Evolutionary conservation across 1,140 invertebrate species (phyloP).

Genomic region (Contarinia nasturtii): DNA sequence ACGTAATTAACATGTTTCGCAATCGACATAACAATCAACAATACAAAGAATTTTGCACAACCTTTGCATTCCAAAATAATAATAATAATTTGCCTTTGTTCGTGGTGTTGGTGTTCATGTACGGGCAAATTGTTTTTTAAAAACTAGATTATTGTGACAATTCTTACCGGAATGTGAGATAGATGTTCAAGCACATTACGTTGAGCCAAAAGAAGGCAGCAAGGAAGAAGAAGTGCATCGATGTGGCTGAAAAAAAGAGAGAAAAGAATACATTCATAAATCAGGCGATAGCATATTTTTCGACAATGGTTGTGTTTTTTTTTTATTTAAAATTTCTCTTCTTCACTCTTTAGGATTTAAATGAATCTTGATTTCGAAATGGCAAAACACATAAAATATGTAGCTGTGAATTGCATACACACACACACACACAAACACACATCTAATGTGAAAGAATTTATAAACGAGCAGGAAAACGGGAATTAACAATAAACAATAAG

Average conservation of each 20-base stretch:
- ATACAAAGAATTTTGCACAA: too few species aligned
- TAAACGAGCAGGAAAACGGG: not conserved
- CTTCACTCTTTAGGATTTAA: too few species aligned
- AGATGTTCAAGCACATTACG: conserved; percentile 90
- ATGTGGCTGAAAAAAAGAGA: conserved; percentile 44
- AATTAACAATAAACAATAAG: too few species aligned
- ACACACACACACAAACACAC: not conserved
- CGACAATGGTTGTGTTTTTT: too few species aligned
- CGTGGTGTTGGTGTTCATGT: not conserved
- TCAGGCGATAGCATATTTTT: too few species aligned
- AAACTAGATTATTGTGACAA: too few species aligned
- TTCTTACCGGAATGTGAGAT: conserved; percentile 72
- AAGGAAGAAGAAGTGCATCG: conserved; percentile 84
- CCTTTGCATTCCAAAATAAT: not conserved
- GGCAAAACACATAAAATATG: too few species aligned
- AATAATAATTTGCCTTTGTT: too few species aligned
- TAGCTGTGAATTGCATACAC: too few species aligned
- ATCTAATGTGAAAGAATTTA: not conserved
- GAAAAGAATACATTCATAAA: conserved; percentile 8
- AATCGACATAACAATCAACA: not conserved
- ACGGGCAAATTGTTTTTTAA: not conserved
- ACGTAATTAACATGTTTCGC: not conserved
- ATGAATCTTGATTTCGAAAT: too few species aligned
- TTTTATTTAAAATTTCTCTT: too few species aligned
- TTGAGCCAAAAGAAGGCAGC: conserved; percentile 92